Percentiles rank a stretch among this genome's conserved stretches.
Conservation (phyloP, 2,888 invertebrate species). For the Phoenoteleia sp. region DNA sequence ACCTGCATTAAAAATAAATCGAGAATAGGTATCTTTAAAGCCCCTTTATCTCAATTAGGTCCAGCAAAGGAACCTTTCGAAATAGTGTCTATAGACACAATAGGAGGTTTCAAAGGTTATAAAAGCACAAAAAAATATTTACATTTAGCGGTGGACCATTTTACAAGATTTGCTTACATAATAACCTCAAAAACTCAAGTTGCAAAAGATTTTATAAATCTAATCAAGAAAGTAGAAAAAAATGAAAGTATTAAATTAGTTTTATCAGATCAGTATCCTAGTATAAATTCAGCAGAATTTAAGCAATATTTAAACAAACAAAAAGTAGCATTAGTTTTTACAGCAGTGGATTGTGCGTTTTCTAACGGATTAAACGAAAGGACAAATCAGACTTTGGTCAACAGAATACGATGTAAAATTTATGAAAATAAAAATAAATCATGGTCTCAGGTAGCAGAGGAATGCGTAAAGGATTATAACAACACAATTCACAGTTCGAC, state of each 20-base stretch:
- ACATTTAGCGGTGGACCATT: conserved; percentile 76
- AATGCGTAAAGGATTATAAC: conserved; percentile 77
- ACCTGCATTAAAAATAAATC: conserved; percentile 79
- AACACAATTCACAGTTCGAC: conserved; percentile 76
- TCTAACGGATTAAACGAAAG: conserved; percentile 72
- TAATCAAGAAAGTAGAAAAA: conserved; percentile 37
- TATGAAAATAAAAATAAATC: conserved; percentile 73
- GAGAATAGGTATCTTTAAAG: conserved; percentile 72
- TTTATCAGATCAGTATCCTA: conserved; percentile 77
- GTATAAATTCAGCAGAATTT: conserved; percentile 77
- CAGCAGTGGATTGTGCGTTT: conserved; percentile 70
- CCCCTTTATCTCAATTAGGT: conserved; percentile 60
- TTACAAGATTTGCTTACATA: conserved; percentile 77
- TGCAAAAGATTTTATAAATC: conserved; percentile 76
- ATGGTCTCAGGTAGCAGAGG: conserved; percentile 77
- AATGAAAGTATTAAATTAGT: conserved; percentile 59
- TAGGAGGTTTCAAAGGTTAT: conserved; percentile 78
- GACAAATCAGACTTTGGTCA: conserved; percentile 76
- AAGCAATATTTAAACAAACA: conserved; percentile 74
- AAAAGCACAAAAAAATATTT: conserved; percentile 77
- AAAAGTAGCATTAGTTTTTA: conserved; percentile 77
- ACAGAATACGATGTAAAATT: conserved; percentile 79
- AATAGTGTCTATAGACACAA: conserved; percentile 79
- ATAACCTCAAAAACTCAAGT: conserved; percentile 75
- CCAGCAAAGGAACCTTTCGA: conserved; percentile 76